Base-by-base conservation (phyloP, 2,888 invertebrate genomes). In the Drosophila picticornis region DNA sequence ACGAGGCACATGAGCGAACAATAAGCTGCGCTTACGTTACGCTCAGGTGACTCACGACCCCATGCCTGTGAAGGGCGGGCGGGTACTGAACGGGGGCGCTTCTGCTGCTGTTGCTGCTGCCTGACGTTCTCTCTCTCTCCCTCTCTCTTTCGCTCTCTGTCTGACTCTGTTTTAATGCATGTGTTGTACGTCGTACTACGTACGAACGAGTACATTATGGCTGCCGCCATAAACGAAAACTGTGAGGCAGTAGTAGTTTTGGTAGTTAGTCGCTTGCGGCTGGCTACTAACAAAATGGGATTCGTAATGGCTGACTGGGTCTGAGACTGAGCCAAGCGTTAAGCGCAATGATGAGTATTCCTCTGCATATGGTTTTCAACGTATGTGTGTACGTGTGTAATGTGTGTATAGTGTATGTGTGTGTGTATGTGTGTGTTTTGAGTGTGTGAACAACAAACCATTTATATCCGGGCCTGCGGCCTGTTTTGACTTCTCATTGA, bases 11-110 rank as follows among this genome's bases (percentile, higher is more conserved):
- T 68, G 75, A 78, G 78, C 71, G 62, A 79, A 77, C 86, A 82
- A 82, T 81, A 81, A 81, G 79, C 84, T 84, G 76, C 76, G 91
- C 88, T 87, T 89, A 90, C 89, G 92, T 91, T 91, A 89, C 91
- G 92, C 91, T 91, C 91, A 89, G 92, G 88, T 91, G 92, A 91
- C 88, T 92, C 92, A 92, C 91, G 81, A 81, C 51, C 53, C 59
- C 38, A 51, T 29, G 38, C 55, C 50, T 56, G 34, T 22, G 80
- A 58, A 71, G 84, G 77, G 80, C 75, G 64, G 72, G 80, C 80
- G 77, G 75, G 68, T 58, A 43, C 50, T 48, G 55, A 71, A 71
- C 67, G 62, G 71, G 64, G 62, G 70, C 77, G 74, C 64, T 72
- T 68, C 59, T 64, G 32, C 51, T 27, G 50, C 27, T 27, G 27